Base-by-base conservation (phyloP, 2,797 vertebrate genomes). In the Coregonus suidteri region DNA sequence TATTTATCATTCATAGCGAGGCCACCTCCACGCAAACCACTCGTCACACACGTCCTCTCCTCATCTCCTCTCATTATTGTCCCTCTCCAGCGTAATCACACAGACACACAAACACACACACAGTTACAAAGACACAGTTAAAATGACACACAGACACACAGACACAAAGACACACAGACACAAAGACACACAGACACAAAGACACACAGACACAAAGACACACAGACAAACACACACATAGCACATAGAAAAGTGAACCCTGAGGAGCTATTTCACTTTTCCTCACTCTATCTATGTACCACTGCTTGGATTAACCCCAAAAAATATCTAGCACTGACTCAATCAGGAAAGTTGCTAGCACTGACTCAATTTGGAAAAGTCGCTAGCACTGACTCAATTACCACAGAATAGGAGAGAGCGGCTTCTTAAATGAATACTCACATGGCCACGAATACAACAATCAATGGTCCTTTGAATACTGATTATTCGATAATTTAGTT, bases 271-370 rank as follows among this genome's bases (percentile, higher is more conserved):
- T 25, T 25, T 88, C 87, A 79, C 87, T 87, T 87, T 90, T 83
- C 82, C 76, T 86, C 84, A 85, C 83, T 89, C 89, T 86, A 89
- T 89, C 89, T 91, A 88, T 91, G 92, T 88, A 92, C 88, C 82
- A 86, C 87, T 72, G 80, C 83, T 85, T 76, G 77, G 78, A 86
- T 83, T 41, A 41, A 41, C 41, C 41, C 25, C 25, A 25, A 34
- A 34, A 34, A 47, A 47, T 47, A 2, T 47, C 41, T 47, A 47
- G 41, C 9, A 11, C 41, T 9, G 41, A 47, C 41, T 11, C 7
- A 47, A 9, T 41, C 3, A 11, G 9, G 9, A 11, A 47, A 47
- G 41, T 47, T 3, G 9, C 41, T 11, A 47, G 41, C 2, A 41
- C 41, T 9, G 41, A 41, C 7, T 41, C 1, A 41, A 9, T 41